Base-by-base conservation (phyloP, 2,888 invertebrate species). In the Tenodera sinensis region DNA sequence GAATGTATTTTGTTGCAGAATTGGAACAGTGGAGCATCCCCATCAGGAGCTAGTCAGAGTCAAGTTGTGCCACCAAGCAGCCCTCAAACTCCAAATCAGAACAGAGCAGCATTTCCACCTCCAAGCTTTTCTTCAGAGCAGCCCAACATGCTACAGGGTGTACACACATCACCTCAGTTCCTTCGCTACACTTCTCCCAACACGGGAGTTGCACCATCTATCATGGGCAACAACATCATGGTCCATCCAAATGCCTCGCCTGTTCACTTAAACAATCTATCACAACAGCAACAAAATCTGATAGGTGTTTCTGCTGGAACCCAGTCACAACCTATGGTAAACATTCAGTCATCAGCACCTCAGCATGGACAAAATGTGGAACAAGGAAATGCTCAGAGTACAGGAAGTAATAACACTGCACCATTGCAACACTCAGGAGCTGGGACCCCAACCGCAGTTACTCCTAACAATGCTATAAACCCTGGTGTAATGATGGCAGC, bases 111-210 rank as follows among this genome's bases (percentile, higher is more conserved):
- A 92, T 87, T 87, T 71, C 87, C 87, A 34, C 83, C 82, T 34
- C 87, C 87, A 34, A 87, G 42, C 54, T 82, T 83, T n/a, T 28
- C 83, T 15, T 28, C 87, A n/a, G 82, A 87, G 8, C 54, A 71
- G 54, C 8, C 83, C n/a, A 86, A 88, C 91, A 92, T n/a, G 92
- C 92, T 89, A 91, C 92, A 83, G 92, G 92, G 83, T 92, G 91
- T 91, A 91, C 92, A 89, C 92, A 92, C 88, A 88, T 92, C 92
- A 42, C 91, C 92, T 71, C 92, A 92, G 83, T 90, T 90, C 28
- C 88, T 91, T 87, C 90, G 89, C 54, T 89, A 90, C 42, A 47
- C 88, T 25, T 82, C 85, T 42, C 87, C 84, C 20, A 89, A 30
- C 28, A 34, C 82, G 15, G 87, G 83, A 87, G 87, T 87, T 27